Conservation (phyloP, 2,113 vertebrate species). For the Thinocorus orbignyianus region DNA sequence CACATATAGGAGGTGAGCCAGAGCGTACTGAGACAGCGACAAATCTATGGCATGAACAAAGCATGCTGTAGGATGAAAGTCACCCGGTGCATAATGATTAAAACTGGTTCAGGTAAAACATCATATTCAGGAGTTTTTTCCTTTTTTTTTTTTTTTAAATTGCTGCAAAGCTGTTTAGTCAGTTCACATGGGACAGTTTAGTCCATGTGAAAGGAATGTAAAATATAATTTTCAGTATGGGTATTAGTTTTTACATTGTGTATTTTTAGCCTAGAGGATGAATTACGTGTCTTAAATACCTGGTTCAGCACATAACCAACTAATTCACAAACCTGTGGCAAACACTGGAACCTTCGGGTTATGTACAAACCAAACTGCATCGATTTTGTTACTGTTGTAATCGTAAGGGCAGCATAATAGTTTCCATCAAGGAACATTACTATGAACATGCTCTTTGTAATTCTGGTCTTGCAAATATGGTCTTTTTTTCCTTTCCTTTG, state of each 20-base stretch:
- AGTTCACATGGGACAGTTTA: neutral
- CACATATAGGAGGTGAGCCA: neutral
- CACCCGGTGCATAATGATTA: neutral
- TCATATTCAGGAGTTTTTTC: neutral
- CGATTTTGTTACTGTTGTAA: neutral
- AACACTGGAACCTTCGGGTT: neutral
- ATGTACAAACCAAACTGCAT: neutral
- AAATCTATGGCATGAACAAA: neutral
- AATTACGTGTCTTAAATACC: neutral
- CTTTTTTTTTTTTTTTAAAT: neutral
- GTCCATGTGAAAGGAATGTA: neutral
- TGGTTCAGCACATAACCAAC: neutral
- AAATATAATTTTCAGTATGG: neutral
- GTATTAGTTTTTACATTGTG: neutral
- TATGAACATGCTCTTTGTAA: neutral
- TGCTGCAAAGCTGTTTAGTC: neutral
- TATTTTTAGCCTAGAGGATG: conserved; percentile 11
- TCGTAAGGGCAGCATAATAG: neutral
- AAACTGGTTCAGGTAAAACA: neutral
- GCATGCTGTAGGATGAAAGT: neutral
- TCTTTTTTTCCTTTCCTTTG: neutral
- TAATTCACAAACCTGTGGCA: neutral
- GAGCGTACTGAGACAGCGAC: neutral
- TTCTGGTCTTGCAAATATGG: neutral
- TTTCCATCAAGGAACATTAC: neutral